Conservation (phyloP, 2,888 invertebrate species). For the Chloroclystis v-ata region DNA sequence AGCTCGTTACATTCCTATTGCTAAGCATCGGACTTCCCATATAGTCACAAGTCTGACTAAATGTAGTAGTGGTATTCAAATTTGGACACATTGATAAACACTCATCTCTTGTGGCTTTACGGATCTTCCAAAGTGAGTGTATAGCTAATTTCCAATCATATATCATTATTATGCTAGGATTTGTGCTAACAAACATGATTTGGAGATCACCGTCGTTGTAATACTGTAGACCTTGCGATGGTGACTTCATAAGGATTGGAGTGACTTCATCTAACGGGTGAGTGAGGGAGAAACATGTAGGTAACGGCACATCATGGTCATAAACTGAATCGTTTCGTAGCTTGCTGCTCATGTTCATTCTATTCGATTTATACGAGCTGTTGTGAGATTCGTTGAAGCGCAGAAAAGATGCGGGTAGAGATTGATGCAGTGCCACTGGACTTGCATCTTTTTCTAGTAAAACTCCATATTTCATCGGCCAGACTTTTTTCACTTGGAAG, state of each 20-base stretch:
- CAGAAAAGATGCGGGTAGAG: slow-evolving; percentile 54
- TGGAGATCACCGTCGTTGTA: slow-evolving; percentile 81
- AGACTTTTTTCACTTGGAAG: slow-evolving; percentile 87
- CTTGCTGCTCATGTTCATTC: slow-evolving; percentile 61
- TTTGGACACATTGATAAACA: slow-evolving; percentile 79
- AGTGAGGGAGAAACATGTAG: slow-evolving; percentile 89
- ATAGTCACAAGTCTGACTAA: slow-evolving; percentile 67
- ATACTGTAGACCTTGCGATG: slow-evolving; percentile 76
- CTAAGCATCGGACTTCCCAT: slow-evolving; percentile 64
- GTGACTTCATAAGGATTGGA: slow-evolving; percentile 86
- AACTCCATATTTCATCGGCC: slow-evolving; percentile 91
- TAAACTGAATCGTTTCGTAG: slow-evolving; percentile 57
- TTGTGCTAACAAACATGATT: slow-evolving; percentile 86
- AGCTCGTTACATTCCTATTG: slow-evolving; percentile 55
- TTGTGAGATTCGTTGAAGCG: slow-evolving; percentile 63
- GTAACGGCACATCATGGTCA: slow-evolving; percentile 78
- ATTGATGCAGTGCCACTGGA: slow-evolving; percentile 48
- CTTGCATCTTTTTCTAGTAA: slow-evolving; percentile 85
- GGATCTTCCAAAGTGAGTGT: slow-evolving; percentile 89
- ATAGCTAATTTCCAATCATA: slow-evolving; percentile 87
- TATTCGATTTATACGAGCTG: slow-evolving; percentile 53
- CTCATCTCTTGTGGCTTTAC: slow-evolving; percentile 87
- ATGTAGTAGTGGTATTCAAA: slow-evolving; percentile 59
- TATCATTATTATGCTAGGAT: slow-evolving; percentile 88
- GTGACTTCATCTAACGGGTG: slow-evolving; percentile 95